Percentiles rank a stretch among this genome's conserved stretches.
Evolutionary conservation across 2,797 vertebrate species (phyloP).

Genomic region (Sebastiscus tertius): DNA sequence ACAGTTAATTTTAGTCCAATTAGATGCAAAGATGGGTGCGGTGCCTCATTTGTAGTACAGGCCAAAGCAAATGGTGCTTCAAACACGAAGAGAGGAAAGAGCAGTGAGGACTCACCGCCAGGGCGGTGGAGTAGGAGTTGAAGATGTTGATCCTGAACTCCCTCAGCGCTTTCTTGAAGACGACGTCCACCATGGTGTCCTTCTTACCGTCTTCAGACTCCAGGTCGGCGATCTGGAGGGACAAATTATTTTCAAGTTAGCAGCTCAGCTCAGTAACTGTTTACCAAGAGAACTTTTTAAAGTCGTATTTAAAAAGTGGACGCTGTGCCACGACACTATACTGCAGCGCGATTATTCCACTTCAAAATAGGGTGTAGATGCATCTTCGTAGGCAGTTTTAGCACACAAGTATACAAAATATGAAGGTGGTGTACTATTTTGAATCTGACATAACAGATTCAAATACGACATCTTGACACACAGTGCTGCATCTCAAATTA

Average conservation of each 20-base stretch:
- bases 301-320: background rate
- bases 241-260: background rate
- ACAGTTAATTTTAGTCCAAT: background rate
- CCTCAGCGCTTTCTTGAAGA: constrained; percentile 96
- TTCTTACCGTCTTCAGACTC: constrained; percentile 95
- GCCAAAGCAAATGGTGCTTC: too few species aligned
- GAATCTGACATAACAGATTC: background rate
- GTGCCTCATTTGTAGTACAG: background rate
- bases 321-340: background rate
- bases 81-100: background rate
- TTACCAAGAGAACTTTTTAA: background rate
- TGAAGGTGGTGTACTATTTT: background rate
- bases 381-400: background rate
- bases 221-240: constrained; percentile 90
- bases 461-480: background rate
- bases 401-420: background rate
- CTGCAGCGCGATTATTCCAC: background rate
- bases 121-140: constrained; percentile 93
- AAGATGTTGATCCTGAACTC: constrained; percentile 98
- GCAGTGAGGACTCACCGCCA: constrained; percentile 85
- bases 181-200: constrained; percentile 94
- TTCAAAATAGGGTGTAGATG: background rate
- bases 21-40: background rate
- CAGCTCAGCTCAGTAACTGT: background rate
- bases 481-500: too few species aligned